Evolutionary conservation across 2,888 invertebrate species (phyloP), one percentile per base, ranked within the genome.

Genomic region (Xestia sexstrigata): DNA sequence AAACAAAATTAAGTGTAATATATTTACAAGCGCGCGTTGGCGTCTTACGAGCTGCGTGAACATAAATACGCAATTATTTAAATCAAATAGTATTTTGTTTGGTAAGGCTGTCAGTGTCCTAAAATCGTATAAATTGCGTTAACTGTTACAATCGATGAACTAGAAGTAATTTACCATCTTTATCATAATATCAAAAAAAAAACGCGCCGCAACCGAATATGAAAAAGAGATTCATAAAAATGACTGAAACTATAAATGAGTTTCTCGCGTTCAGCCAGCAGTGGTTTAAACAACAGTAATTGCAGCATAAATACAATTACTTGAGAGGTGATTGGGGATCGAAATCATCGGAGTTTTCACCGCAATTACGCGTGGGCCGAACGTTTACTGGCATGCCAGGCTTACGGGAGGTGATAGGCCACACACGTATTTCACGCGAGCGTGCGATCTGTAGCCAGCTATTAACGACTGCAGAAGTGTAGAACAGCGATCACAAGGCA

Each of bases 381-480:
- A 47, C 75, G 65, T 78, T 87, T 87, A 83, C 87, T 78, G 74
- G 68, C 81, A 78, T 76, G 71, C 77, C 67, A 42, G 49, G 58
- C 55, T 66, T 75, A 71, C 62, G 70, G 81, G 35, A 78, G 84
- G 86, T 84, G 82, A 85, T 79, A 87, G 87, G 89, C 88, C 90
- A 87, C 89, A 88, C 87, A 83, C 80, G 78, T 78, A 78, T 81
- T 83, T 83, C 74, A 79, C 81, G 81, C 83, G 77, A 79, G 70
- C 73, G 70, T 76, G 47, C 26, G 69, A 65, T 75, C 70, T 76
- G 45, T 58, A 62, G 75, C 71, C 62, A 69, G 45, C 79, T 67
- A 84, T 88, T 84, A 76, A 72, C 20, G 60, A 63, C 73, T 63
- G 58, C 66, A 70, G 35, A 83, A 60, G 67, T 78, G 66, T 72